phyloP scores from a whole-genome alignment of 1,140 invertebrate species.

The Drosophila murphyi region DNA sequence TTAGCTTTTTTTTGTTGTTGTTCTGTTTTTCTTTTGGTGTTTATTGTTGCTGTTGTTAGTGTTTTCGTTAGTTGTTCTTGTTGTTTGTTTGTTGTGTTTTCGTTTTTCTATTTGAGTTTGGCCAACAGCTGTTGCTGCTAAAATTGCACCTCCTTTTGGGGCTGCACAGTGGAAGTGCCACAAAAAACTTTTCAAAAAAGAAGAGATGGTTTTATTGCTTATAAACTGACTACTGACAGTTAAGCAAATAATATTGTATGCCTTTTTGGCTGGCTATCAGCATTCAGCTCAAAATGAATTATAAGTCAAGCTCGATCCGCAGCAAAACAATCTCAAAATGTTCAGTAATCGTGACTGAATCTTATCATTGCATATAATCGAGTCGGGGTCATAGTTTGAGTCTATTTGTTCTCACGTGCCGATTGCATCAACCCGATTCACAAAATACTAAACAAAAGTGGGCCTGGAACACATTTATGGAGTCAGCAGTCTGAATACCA shows the following conservation, averaged over 20 bases:
- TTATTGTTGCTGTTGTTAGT: slow-evolving; percentile 23
- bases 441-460: too few species aligned
- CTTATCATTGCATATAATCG: slow-evolving; percentile 16
- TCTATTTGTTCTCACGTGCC: slow-evolving; percentile 1
- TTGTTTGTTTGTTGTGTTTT: slow-evolving; percentile 24
- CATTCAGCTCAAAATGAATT: slow-evolving; percentile 5
- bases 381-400: slow-evolving; percentile 18
- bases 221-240: slow-evolving; percentile 4
- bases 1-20: slow-evolving; percentile 44
- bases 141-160: slow-evolving; percentile 30
- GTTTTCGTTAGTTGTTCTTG: slow-evolving; percentile 6
- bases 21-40: slow-evolving; percentile 13
- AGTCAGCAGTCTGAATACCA: too few species aligned
- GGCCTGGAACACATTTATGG: too few species aligned
- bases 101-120: slow-evolving; percentile 41
- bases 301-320: slow-evolving; percentile 11
- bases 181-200: slow-evolving; percentile 5
- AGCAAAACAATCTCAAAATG: neutral
- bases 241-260: neutral
- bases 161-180: slow-evolving; percentile 29
- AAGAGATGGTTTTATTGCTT: neutral
- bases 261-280: slow-evolving; percentile 14
- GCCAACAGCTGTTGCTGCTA: slow-evolving; percentile 35
- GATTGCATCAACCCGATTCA: neutral
- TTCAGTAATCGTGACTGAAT: neutral